phyloP scores from a whole-genome alignment of 2,797 vertebrate genomes.

The Kryptopterus vitreolus region DNA sequence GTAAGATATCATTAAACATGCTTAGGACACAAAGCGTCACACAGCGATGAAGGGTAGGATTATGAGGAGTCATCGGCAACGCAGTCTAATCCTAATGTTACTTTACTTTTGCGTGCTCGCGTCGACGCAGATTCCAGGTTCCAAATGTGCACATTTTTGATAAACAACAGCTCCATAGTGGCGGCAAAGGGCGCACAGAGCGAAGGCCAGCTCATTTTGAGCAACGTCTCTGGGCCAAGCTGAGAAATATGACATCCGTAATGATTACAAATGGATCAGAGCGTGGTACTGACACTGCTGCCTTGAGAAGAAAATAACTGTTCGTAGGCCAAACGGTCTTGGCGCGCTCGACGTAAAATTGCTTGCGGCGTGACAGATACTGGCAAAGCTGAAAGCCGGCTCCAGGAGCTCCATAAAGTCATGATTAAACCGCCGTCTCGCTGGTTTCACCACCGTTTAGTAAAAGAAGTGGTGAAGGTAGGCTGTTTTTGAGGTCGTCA shows the following conservation, averaged over 20 bases:
- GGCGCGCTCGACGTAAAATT: constrained; percentile 75
- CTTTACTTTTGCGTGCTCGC: neutral
- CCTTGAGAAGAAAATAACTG: constrained; percentile 62
- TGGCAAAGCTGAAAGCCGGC: constrained; percentile 67
- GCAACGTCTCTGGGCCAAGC: constrained; percentile 64
- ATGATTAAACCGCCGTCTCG: constrained; percentile 70
- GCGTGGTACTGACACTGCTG: constrained; percentile 51
- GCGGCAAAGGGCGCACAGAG: constrained; percentile 13
- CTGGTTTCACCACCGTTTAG: constrained; percentile 68
- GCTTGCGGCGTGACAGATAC: constrained; percentile 71
- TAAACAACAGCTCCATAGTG: constrained; percentile 22
- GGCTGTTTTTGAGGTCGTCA: constrained; percentile 63
- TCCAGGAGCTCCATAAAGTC: constrained; percentile 73
- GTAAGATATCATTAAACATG: neutral
- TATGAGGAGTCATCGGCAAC: neutral
- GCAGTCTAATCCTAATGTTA: neutral
- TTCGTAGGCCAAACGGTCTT: constrained; percentile 55
- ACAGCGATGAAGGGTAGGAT: neutral
- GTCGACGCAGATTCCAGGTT: constrained; percentile 9
- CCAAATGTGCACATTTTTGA: neutral
- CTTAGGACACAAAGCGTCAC: neutral
- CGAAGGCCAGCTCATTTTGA: constrained; percentile 62
- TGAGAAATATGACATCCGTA: constrained; percentile 77
- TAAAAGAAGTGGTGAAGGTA: constrained; percentile 59
- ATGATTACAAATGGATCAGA: constrained; percentile 71